Evolutionary conservation across 1,140 invertebrate species (phyloP).

Genomic region (roundworm (Caenorhabditis elegans)): WBcel235 BX284603.4:3776501-3777000

Average conservation of each 20-base stretch:
- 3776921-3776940: slow-evolving; percentile 53
- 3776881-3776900: slow-evolving; percentile 64
- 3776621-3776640: slow-evolving; percentile 1
- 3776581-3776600: no score
- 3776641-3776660: not conserved
- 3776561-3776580: no score
- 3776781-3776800: slow-evolving; percentile 18
- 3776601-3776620: not conserved
- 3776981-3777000: no score
- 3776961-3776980: no score
- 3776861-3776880: slow-evolving; percentile 62
- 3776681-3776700: not conserved
- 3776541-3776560: no score
- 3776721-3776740: not conserved
- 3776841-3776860: slow-evolving; percentile 64
- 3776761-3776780: slow-evolving; percentile 43
- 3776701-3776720: slow-evolving; percentile 19
- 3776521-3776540: no score
- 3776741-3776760: not conserved
- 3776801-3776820: slow-evolving; percentile 36
- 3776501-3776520: no score
- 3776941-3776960: not conserved
- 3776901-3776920: slow-evolving; percentile 65
- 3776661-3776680: slow-evolving; percentile 10
- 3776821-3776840: slow-evolving; percentile 57